Base-by-base conservation (phyloP, 2,797 vertebrate species). In the Bufotes viridis region DNA sequence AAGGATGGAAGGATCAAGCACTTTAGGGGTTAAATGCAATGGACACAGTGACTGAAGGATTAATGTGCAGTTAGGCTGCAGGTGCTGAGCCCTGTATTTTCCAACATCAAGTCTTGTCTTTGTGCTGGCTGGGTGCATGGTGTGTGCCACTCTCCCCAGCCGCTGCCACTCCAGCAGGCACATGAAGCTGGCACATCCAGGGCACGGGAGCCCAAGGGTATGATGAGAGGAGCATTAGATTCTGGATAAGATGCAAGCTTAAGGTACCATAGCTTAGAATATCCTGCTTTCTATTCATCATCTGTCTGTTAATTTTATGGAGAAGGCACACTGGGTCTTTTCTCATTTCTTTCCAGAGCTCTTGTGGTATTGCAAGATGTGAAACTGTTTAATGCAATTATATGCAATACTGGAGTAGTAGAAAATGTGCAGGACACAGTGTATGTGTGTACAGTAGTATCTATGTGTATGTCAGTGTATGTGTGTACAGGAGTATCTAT, bases 81-180 rank as follows among this genome's bases (percentile, higher is more conserved):
- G 86, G 86, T 87, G 86, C 86, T 82, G 69, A 55, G 70, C 79
- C n/a, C 86, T 82, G 86, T 29, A 70, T 87, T 65, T 26, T 80
- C 72, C 17, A 74, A 60, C 55, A 53, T 81, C 67, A 72, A 72
- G 78, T 61, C 78, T 55, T 86, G 78, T 57, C 42, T 81, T 87
- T 87, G 86, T 87, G 85, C 86, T 87, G 81, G 24, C 83, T 34
- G 67, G 42, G 60, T 82, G 80, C 79, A 57, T 42, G 86, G 57
- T 76, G 74, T 85, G 83, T 76, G 70, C 61, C 51, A n/a, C 29
- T 81, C 63, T 72, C 29, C 14, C 81, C 53, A 29, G 34, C 78
- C 67, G 34, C 15, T 14, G 34, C 67, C 29, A 34, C 67, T 29
- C 34, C 13, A 70, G 61, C 63, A 74, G 83, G 51, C 72, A 86